Evolutionary conservation across 2,797 vertebrate species (phyloP).

Genomic region (Arrhamphus sclerolepis): DNA sequence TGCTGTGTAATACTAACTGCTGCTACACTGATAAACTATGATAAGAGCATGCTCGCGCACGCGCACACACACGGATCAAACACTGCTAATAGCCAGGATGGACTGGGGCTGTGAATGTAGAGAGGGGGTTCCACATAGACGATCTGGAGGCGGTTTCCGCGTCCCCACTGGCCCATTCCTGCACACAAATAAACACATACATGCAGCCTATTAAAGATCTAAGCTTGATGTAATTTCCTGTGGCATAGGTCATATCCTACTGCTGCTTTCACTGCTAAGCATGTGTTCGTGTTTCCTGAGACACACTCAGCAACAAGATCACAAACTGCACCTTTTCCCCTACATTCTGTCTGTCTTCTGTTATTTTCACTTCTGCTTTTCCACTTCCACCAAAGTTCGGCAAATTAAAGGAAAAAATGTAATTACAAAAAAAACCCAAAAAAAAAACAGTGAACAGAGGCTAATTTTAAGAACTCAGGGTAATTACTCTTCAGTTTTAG

Average conservation of each 20-base stretch:
- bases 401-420: too few species aligned
- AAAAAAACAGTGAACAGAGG: too few species aligned
- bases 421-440: too few species aligned
- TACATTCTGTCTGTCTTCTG: too few species aligned
- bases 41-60: slow-evolving; percentile 25
- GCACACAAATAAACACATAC: slow-evolving; percentile 34
- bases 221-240: slow-evolving; percentile 21
- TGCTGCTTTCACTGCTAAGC: slow-evolving; percentile 7
- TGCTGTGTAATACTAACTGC: slow-evolving; percentile 42
- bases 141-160: slow-evolving; percentile 39
- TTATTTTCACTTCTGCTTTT: too few species aligned
- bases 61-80: background rate
- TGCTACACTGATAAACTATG: slow-evolving; percentile 34
- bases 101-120: slow-evolving; percentile 63
- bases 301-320: background rate
- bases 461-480: too few species aligned
- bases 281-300: background rate
- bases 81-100: slow-evolving; percentile 48
- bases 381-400: too few species aligned
- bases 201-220: slow-evolving; percentile 20
- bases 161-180: slow-evolving; percentile 63
- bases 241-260: slow-evolving; percentile 8
- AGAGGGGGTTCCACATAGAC: slow-evolving; percentile 55
- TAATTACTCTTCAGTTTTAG: too few species aligned
- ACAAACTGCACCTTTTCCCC: too few species aligned